Evolutionary conservation across 2,113 vertebrate genomes (phyloP).

Genomic region (Cyphomyrus plagiostoma): DNA sequence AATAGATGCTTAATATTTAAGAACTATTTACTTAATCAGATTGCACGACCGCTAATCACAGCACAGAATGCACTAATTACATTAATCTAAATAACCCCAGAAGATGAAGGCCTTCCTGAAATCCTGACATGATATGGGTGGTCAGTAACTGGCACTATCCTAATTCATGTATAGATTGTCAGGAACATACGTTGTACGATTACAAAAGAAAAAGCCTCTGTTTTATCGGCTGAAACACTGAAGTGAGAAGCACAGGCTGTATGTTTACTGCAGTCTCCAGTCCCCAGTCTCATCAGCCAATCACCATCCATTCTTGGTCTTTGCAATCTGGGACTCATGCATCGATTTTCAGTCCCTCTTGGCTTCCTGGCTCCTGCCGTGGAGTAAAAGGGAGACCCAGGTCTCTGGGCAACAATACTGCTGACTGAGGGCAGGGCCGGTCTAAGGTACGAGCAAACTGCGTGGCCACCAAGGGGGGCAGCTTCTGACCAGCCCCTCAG

Average conservation of each 20-base stretch:
- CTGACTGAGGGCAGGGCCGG: not conserved
- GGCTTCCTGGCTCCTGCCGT: not conserved
- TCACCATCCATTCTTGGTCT: not conserved
- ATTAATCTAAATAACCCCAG: not conserved
- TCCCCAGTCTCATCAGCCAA: not conserved
- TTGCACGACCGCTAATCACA: constrained; percentile 72
- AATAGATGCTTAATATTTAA: constrained; percentile 30
- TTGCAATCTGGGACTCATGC: not conserved
- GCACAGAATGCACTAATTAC: constrained; percentile 56
- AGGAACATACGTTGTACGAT: not conserved
- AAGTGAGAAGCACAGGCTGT: not conserved
- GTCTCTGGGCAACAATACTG: not conserved
- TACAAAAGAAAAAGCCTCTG: not conserved
- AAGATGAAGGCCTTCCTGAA: not conserved
- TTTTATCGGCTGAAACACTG: not conserved
- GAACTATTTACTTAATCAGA: constrained; percentile 56
- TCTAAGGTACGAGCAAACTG: not conserved
- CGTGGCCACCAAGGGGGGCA: not conserved
- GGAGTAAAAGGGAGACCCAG: not conserved
- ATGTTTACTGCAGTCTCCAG: not conserved
- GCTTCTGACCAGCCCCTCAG: not conserved
- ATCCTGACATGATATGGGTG: not conserved
- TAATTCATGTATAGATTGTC: not conserved
- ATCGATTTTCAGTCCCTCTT: not conserved
- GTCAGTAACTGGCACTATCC: not conserved